Evolutionary conservation across 2,113 vertebrate species (phyloP).

Genomic region (Engystomops pustulosus): DNA sequence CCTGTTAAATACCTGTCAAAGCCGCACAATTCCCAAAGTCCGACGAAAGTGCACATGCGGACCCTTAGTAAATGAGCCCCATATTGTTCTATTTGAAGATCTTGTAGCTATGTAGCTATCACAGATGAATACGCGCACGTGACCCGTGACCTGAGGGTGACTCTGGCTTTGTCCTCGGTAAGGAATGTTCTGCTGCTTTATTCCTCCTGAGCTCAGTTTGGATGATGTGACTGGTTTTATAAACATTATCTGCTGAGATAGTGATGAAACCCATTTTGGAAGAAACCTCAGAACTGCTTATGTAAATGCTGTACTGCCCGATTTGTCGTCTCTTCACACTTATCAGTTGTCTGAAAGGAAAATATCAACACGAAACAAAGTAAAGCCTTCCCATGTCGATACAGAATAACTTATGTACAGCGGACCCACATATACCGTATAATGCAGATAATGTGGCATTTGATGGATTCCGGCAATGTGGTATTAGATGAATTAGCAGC

Average conservation of each 20-base stretch:
- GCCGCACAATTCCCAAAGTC: no score
- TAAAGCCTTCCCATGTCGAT: slow-evolving; percentile 23
- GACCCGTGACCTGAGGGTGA: neutral
- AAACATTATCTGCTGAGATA: neutral
- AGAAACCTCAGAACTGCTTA: neutral
- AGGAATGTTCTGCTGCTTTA: neutral
- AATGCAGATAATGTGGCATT: neutral
- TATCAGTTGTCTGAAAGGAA: neutral
- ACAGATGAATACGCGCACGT: neutral
- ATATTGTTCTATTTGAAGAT: no score
- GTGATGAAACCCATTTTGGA: neutral
- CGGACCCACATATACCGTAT: neutral
- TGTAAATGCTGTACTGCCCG: neutral
- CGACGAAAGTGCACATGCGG: no score
- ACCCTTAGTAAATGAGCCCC: no score
- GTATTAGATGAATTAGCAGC: neutral
- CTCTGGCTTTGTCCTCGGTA: neutral
- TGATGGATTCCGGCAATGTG: neutral
- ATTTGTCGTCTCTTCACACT: neutral
- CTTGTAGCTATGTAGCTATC: no score
- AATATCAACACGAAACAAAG: slow-evolving; percentile 20
- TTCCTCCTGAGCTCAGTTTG: neutral
- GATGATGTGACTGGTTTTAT: slow-evolving; percentile 11
- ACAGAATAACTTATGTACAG: neutral
- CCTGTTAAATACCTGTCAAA: no score